Evolutionary conservation across 2,888 invertebrate genomes (phyloP), one percentile per base, ranked within the genome.

Genomic region (Temnothorax unifasciatus): DNA sequence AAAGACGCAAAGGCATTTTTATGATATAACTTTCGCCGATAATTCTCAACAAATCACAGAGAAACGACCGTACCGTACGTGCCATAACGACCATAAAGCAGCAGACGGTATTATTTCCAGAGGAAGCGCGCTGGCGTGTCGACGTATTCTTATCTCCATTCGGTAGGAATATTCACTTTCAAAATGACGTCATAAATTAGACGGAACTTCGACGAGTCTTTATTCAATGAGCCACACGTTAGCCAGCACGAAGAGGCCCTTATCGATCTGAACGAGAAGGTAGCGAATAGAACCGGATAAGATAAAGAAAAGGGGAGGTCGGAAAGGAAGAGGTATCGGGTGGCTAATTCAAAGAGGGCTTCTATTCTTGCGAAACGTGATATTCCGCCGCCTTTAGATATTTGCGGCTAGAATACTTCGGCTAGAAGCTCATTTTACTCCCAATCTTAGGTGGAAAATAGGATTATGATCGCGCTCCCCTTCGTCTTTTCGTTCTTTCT

Each of bases 391-490:
- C 34, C 76, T 57, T 71, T 61, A 85, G 83, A 84, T 75, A 64
- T 74, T 84, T 83, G 85, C 66, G 75, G 84, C 85, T 34, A 34
- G 84, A 83, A 66, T 68, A 68, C 57, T 66, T 66, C 21, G 44
- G 88, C 89, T 87, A 88, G 90, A 90, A 92, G 90, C 92, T 92
- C 91, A 92, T 92, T 93, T 92, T 91, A 91, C 90, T 92, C 91
- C 88, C 92, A 91, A 93, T 93, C 92, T 90, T 88, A 88, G 88
- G 90, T 89, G 86, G 91, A 85, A 92, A 93, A 92, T 92, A 90
- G 87, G 85, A 88, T 92, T 93, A 92, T 47, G 38, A 59, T 63
- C 54, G 61, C 54, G 38, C 44, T 41, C 9, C 13, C 63, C 15
- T 73, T 34, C 57, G 59, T 71, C 52, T 25, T 47, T 61, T 68